Conservation (phyloP, 1,140 invertebrate genomes). For the Caenorhabditis tropicalis region DNA sequence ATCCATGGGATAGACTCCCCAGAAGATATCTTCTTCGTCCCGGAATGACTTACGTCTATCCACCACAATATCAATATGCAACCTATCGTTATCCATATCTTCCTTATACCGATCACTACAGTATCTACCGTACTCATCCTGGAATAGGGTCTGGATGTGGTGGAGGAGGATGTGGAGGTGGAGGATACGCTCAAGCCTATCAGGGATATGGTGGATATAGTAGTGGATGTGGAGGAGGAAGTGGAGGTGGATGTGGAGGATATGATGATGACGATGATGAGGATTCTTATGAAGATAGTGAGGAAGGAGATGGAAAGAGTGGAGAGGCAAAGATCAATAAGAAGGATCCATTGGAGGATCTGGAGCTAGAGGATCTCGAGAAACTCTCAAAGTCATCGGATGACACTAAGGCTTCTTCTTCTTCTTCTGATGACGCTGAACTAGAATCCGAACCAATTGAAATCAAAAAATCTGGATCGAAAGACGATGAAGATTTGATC, state of each 20-base stretch:
- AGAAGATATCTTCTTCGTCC: slow-evolving; percentile 48
- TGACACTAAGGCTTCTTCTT: neutral
- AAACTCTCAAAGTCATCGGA: slow-evolving; percentile 32
- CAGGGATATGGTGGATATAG: neutral
- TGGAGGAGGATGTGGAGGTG: slow-evolving; percentile 19
- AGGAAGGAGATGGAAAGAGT: slow-evolving; percentile 33
- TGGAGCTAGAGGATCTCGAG: slow-evolving; percentile 51
- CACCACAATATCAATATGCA: slow-evolving; percentile 47
- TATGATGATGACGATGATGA: slow-evolving; percentile 44
- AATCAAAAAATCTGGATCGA: neutral
- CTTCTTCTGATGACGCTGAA: neutral
- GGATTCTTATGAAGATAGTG: slow-evolving; percentile 38
- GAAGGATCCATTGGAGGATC: slow-evolving; percentile 52
- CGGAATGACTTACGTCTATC: slow-evolving; percentile 54
- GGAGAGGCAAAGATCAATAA: slow-evolving; percentile 49
- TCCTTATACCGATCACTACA: slow-evolving; percentile 54
- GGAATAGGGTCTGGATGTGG: slow-evolving; percentile 26
- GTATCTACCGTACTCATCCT: slow-evolving; percentile 52
- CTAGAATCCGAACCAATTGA: neutral
- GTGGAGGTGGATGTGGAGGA: slow-evolving; percentile 45
- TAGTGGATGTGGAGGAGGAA: slow-evolving; percentile 5
- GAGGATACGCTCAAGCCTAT: neutral
- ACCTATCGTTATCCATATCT: slow-evolving; percentile 49
- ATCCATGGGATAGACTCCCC: slow-evolving; percentile 53
- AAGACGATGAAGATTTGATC: slow-evolving; percentile 35